Percentiles rank a stretch among this genome's conserved stretches.
phyloP scores from a whole-genome alignment of 2,797 vertebrate species.

The Lacerta bilineata region DNA sequence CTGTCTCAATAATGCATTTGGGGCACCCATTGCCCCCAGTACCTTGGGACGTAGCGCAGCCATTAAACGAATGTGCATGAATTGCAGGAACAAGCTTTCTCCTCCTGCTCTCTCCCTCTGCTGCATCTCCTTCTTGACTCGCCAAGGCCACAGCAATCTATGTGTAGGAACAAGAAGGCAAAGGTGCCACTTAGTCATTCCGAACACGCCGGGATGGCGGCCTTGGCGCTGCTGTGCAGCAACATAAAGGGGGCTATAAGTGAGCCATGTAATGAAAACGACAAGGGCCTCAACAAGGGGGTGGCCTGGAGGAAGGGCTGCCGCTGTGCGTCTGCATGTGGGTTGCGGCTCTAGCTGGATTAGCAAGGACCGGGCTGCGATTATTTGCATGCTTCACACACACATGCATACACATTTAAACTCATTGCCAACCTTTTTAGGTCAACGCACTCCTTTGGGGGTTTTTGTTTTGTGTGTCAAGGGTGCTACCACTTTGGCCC shows the following conservation, averaged over 20 bases:
- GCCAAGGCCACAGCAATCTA: neutral
- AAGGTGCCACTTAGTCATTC: slow-evolving; percentile 11
- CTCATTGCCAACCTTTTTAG: too few species aligned
- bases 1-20: neutral
- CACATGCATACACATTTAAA: too few species aligned
- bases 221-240: neutral
- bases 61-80: neutral
- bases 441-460: too few species aligned
- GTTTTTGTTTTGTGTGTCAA: too few species aligned
- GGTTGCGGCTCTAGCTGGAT: neutral
- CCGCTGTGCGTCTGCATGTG: neutral
- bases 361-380: neutral
- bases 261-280: neutral
- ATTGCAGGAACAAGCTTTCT: neutral
- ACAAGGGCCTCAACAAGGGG: neutral
- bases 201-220: neutral
- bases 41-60: neutral
- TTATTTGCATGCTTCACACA: too few species aligned
- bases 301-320: neutral
- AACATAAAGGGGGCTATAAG: neutral
- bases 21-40: neutral
- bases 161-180: neutral
- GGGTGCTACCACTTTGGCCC: too few species aligned
- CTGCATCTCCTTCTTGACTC: neutral
- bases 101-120: too few species aligned